A percentile compares a stretch with the other conserved stretches of the same genome.
phyloP scores from a whole-genome alignment of 2,888 invertebrate species.

The Venustoraphidia nigricollis region DNA sequence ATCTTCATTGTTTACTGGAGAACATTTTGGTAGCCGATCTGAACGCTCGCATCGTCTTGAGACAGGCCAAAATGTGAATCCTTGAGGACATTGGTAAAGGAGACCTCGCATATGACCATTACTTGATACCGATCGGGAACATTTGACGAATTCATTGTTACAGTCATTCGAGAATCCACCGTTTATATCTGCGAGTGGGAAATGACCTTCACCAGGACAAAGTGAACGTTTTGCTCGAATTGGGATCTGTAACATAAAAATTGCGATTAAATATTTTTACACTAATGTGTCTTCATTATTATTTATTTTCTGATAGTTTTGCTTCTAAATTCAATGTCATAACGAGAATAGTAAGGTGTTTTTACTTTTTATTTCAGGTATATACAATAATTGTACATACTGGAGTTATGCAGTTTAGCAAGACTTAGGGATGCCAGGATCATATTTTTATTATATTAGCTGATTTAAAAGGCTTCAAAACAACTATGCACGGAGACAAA shows the following conservation, averaged over 20 bases:
- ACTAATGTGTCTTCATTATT: too few relatives aligned
- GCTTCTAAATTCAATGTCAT: too few relatives aligned
- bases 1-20: conserved; percentile 22
- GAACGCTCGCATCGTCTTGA: conserved; percentile 60
- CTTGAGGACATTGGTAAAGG: conserved; percentile 61
- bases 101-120: conserved; percentile 43
- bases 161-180: conserved; percentile 37
- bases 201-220: conserved; percentile 54
- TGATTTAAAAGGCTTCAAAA: too few relatives aligned
- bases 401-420: too few relatives aligned
- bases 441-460: too few relatives aligned
- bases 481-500: too few relatives aligned
- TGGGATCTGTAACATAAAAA: conserved; percentile 38
- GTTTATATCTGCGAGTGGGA: conserved; percentile 38
- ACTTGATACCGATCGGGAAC: conserved; percentile 32
- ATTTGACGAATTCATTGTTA: conserved; percentile 56
- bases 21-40: conserved; percentile 51
- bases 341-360: too few relatives aligned
- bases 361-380: too few relatives aligned
- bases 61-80: conserved; percentile 61
- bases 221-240: conserved; percentile 36
- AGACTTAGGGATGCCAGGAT: too few relatives aligned
- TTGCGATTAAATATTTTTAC: not conserved
- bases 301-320: too few relatives aligned
- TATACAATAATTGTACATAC: too few relatives aligned